Evolutionary conservation across 2,113 vertebrate species (phyloP), one percentile per base, ranked within the genome.

Genomic region (Apteryx mantelli): DNA sequence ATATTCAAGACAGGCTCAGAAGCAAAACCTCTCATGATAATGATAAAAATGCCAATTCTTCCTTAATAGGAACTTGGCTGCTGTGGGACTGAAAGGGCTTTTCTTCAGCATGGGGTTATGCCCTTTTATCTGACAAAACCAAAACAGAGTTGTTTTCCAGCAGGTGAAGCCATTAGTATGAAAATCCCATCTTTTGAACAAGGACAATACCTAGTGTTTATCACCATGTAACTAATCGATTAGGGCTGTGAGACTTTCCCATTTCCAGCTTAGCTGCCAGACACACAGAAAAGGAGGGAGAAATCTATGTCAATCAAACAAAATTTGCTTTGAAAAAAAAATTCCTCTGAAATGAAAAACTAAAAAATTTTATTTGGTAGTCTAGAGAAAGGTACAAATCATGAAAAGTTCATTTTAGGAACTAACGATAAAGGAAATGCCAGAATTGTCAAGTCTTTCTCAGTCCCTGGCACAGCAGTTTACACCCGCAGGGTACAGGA

Each of bases 101-200:
- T 92, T 82, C 64, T 69, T 52, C 46, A 77, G 70, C 81, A 73
- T 38, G n/a, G 76, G 69, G 46, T 92, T 93, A 80, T 66, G 55
- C 42, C 64, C 24, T 86, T 77, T 9, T 58, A 78, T 22, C 79
- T 82, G 66, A 75, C 14, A 82, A 96, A 91, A 79, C 61, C 75
- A 85, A 86, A 93, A 50, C 52, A 83, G 25, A 88, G 77, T 65
- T 93, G 18, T 82, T 80, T 76, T 84, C 66, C 86, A 86, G 80
- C 28, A 91, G 48, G 38, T 1, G 86, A 38, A 95, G 82, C n/a
- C 64, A 81, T 56, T 80, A 80, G 64, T 53, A 70, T 77, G 75
- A 91, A 82, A 93, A 89, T 74, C 66, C 25, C n/a, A 48, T 58
- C 46, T 73, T 94, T 74, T 66, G 82, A 88, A 81, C 44, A 74